Evolutionary conservation across 1,140 invertebrate species (phyloP).

Genomic region (Adoxophyes honmai): DNA sequence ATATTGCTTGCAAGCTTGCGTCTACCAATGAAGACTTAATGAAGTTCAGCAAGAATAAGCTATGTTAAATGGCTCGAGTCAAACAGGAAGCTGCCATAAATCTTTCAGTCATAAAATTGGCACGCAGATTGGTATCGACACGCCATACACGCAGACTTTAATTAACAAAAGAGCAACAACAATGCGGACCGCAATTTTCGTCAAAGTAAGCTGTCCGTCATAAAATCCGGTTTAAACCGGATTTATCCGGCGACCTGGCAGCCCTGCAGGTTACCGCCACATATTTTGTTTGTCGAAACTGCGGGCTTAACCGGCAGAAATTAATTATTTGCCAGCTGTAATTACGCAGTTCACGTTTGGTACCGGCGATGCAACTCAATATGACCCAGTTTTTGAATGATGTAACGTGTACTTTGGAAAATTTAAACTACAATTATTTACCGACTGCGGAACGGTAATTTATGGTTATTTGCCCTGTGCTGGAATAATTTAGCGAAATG

Average conservation of each 20-base stretch:
- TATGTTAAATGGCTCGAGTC: too few relatives aligned
- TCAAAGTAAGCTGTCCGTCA: slow-evolving; percentile 8
- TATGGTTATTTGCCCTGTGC: too few relatives aligned
- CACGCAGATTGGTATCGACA: background rate
- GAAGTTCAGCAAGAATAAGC: too few relatives aligned
- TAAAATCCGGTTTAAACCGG: slow-evolving; percentile 16
- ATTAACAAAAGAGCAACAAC: slow-evolving; percentile 9
- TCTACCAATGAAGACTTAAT: too few relatives aligned
- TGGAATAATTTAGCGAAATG: too few relatives aligned
- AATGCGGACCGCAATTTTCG: background rate
- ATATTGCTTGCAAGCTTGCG: too few relatives aligned
- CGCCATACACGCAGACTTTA: background rate
- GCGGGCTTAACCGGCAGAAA: slow-evolving; percentile 47
- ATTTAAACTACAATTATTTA: background rate
- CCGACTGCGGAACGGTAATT: too few relatives aligned
- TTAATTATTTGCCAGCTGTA: slow-evolving; percentile 56
- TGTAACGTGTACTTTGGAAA: slow-evolving; percentile 6
- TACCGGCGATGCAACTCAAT: slow-evolving; percentile 40
- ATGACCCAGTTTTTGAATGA: slow-evolving; percentile 48
- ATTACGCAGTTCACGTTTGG: slow-evolving; percentile 44
- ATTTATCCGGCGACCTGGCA: background rate
- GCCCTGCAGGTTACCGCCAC: slow-evolving; percentile 23
- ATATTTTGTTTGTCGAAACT: slow-evolving; percentile 47
- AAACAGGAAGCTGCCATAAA: too few relatives aligned
- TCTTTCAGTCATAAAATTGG: too few relatives aligned